Conservation (phyloP, 2,113 vertebrate species). For the Periophthalmus modestus region DNA sequence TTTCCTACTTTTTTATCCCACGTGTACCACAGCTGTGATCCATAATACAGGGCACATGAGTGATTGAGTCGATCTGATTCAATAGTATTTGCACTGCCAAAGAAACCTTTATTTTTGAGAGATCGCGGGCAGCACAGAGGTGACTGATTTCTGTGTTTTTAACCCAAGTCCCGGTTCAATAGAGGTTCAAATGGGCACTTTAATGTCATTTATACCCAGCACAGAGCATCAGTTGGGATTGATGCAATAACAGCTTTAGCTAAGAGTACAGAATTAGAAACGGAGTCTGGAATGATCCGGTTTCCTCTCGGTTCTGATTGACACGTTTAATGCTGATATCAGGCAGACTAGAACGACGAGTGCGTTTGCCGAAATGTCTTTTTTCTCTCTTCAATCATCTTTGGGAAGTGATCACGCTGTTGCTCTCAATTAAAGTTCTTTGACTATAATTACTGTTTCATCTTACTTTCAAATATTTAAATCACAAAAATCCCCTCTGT, state of each 20-base stretch:
- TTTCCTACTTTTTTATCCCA: no score
- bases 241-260: background rate
- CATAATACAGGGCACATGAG: background rate
- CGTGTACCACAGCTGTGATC: background rate
- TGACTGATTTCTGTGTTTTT: background rate
- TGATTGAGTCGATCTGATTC: background rate
- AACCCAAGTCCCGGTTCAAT: background rate
- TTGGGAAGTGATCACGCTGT: background rate
- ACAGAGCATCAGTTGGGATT: slow-evolving; percentile 39
- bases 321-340: background rate
- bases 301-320: background rate
- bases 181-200: slow-evolving; percentile 38
- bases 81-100: background rate
- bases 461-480: background rate
- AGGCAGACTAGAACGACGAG: slow-evolving; percentile 8
- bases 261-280: background rate
- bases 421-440: slow-evolving; percentile 2
- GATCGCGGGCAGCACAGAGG: background rate
- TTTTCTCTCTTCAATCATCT: slow-evolving; percentile 5
- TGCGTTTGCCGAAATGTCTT: slow-evolving; percentile 1
- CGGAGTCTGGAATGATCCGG: background rate
- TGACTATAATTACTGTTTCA: slow-evolving; percentile 8
- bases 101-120: background rate
- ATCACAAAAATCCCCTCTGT: background rate
- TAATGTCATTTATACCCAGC: slow-evolving; percentile 14